phyloP scores from a whole-genome alignment of 2,113 vertebrate genomes.

The Pygoscelis adeliae region DNA sequence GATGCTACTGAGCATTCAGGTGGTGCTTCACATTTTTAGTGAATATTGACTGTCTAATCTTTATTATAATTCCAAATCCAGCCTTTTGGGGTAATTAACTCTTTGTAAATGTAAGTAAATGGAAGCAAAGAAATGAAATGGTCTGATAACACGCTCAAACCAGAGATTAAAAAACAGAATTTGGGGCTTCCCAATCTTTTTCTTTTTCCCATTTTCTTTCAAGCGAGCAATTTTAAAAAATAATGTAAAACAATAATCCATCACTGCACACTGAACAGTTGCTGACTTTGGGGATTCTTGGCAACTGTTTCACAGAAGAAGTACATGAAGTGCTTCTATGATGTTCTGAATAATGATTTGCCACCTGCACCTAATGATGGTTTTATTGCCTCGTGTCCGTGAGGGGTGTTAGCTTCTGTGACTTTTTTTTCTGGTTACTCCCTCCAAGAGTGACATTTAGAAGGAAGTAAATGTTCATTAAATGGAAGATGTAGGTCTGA shows the following conservation, averaged over 20 bases:
- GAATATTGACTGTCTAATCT: not conserved
- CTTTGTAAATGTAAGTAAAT: not conserved
- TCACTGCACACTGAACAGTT: not conserved
- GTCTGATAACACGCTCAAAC: not conserved
- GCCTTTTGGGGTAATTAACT: not conserved
- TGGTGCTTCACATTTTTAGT: not conserved
- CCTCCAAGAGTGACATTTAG: constrained; percentile 29
- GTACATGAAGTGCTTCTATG: not conserved
- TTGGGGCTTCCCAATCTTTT: not conserved
- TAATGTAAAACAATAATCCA: not conserved
- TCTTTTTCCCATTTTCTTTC: not conserved
- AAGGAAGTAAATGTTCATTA: not conserved
- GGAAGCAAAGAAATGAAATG: not conserved
- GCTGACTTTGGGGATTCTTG: not conserved
- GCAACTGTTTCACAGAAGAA: not conserved
- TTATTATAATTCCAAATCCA: not conserved
- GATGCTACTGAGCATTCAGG: not conserved
- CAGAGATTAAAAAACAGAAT: not conserved
- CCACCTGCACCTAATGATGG: not conserved
- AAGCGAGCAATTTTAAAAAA: not conserved
- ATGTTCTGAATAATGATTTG: not conserved
- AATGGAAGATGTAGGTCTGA: not conserved
- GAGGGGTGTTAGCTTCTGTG: not conserved
- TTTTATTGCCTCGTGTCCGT: not conserved
- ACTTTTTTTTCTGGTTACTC: not conserved